These are phyloP conservation scores for Dasyprocta punctata DNA, from an alignment of 2,113 vertebrate genomes.

Conservation along the genomic window DNA sequence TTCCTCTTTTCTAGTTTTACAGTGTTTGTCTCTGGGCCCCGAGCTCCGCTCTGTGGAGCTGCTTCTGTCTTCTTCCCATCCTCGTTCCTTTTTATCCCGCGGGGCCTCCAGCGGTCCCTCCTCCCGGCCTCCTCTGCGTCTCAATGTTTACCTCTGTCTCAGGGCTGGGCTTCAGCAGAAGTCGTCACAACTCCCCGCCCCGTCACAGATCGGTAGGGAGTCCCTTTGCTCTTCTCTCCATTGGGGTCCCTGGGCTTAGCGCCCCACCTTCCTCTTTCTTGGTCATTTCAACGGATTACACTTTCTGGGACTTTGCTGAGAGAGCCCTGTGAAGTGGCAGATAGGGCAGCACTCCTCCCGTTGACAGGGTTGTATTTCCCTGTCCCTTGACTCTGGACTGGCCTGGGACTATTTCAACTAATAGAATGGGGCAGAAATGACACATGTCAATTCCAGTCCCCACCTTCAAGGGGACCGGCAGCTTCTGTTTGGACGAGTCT, in stretches of 20 bases:
- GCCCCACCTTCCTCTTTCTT: not conserved
- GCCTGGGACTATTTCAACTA: not conserved
- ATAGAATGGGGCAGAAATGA: not conserved
- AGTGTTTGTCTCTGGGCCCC: no score
- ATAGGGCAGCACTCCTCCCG: not conserved
- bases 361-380: not conserved
- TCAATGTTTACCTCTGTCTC: not conserved
- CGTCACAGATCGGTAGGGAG: not conserved
- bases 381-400: not conserved
- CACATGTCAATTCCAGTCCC: not conserved
- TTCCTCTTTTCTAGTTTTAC: not conserved
- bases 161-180: not conserved
- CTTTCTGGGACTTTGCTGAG: not conserved
- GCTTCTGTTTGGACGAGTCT: not conserved
- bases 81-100: not conserved
- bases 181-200: not conserved
- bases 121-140: not conserved
- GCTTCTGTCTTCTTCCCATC: not conserved
- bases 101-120: not conserved
- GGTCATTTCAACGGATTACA: not conserved
- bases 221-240: not conserved
- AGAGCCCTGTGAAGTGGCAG: not conserved
- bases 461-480: not conserved
- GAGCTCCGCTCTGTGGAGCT: not conserved
- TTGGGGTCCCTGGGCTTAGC: not conserved